Percentiles rank a stretch among this genome's conserved stretches.
phyloP scores from a whole-genome alignment of 2,797 vertebrate genomes.

The Acanthornis magna region DNA sequence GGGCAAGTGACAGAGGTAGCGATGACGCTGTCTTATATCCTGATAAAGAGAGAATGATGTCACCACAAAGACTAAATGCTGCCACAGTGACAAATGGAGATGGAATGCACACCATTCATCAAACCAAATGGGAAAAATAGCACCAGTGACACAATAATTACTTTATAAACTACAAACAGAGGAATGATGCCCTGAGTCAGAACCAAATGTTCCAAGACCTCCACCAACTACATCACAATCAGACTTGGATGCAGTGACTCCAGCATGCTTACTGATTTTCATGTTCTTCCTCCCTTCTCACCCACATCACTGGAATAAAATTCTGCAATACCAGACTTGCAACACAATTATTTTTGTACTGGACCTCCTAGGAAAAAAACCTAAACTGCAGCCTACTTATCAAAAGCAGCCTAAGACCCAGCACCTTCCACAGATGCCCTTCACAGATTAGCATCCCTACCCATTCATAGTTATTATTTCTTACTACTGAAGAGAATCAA shows the following conservation, averaged over 20 bases:
- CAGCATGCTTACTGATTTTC: not conserved
- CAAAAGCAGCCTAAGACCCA: not conserved
- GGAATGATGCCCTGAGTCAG: not conserved
- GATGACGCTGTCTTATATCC: conserved; percentile 93
- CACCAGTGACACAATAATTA: not conserved
- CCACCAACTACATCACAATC: not conserved
- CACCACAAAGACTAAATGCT: not conserved
- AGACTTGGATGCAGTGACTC: not conserved
- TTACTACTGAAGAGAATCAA: not conserved
- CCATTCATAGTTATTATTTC: not conserved
- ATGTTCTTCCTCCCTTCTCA: not conserved
- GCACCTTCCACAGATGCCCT: not conserved
- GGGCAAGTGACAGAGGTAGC: conserved; percentile 93
- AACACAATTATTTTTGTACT: not conserved
- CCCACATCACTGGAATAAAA: not conserved
- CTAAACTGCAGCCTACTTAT: not conserved
- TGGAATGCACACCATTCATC: not conserved
- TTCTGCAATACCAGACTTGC: not conserved
- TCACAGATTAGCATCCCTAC: not conserved
- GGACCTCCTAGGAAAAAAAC: not conserved
- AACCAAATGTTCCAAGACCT: not conserved
- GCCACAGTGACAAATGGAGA: not conserved
- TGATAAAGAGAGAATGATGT: conserved; percentile 42
- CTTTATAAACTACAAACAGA: not conserved
- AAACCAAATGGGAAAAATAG: not conserved